A percentile compares a stretch with the other conserved stretches of the same genome.
phyloP scores from a whole-genome alignment of 2,888 invertebrate genomes.

The Orgyia antiqua region DNA sequence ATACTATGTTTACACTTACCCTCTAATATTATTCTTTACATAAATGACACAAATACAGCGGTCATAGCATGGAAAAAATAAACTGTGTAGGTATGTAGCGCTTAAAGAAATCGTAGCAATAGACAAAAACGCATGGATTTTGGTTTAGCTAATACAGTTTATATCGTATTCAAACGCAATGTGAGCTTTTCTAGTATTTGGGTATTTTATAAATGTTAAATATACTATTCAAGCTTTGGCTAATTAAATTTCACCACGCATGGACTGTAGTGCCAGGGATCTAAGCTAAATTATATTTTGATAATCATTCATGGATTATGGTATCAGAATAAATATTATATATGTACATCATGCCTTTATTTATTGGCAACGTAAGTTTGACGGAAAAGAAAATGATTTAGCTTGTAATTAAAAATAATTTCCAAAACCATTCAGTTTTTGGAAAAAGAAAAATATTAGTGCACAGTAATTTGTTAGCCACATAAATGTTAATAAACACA shows the following conservation, averaged over 20 bases:
- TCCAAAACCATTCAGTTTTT: slow-evolving; percentile 34
- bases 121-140: slow-evolving; percentile 9
- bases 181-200: too few relatives aligned
- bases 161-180: too few relatives aligned
- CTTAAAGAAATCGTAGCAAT: slow-evolving; percentile 13
- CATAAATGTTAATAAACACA: slow-evolving; percentile 62
- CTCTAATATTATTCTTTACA: not conserved
- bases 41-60: not conserved
- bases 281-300: slow-evolving; percentile 20
- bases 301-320: slow-evolving; percentile 6
- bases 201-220: too few relatives aligned
- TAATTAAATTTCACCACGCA: too few relatives aligned
- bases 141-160: too few relatives aligned
- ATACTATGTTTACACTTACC: not conserved
- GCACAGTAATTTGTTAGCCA: slow-evolving; percentile 66
- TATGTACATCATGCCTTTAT: slow-evolving; percentile 33
- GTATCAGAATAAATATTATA: slow-evolving; percentile 7
- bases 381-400: slow-evolving; percentile 30
- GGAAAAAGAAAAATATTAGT: slow-evolving; percentile 51
- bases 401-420: slow-evolving; percentile 25
- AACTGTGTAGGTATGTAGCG: slow-evolving; percentile 5
- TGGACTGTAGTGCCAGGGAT: slow-evolving; percentile 28
- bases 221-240: too few relatives aligned
- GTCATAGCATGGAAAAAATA: slow-evolving; percentile 5
- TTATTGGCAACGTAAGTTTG: slow-evolving; percentile 29